Percentiles rank a stretch among this genome's conserved stretches.
Evolutionary conservation across 2,113 vertebrate genomes (phyloP).

Genomic region (Periophthalmodon schlosseri): DNA sequence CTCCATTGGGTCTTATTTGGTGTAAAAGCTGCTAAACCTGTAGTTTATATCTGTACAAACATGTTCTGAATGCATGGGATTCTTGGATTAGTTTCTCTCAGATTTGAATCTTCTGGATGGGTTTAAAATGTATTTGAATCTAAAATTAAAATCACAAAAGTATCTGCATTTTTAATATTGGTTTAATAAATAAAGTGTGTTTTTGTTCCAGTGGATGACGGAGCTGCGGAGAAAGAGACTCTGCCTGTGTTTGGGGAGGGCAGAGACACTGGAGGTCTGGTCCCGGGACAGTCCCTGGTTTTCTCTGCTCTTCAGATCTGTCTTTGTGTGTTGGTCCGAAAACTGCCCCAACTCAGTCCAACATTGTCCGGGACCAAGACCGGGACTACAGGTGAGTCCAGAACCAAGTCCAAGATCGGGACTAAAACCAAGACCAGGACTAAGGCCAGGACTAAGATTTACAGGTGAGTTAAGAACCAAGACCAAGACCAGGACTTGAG

Average conservation of each 20-base stretch:
- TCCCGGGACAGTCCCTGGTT: constrained; percentile 91
- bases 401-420: constrained; percentile 71
- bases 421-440: constrained; percentile 30
- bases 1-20: too few relatives aligned
- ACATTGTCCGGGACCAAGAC: constrained; percentile 80
- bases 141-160: too few relatives aligned
- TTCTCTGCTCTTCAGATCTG: constrained; percentile 89
- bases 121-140: too few relatives aligned
- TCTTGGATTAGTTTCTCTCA: too few relatives aligned
- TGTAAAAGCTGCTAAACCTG: too few relatives aligned
- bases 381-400: constrained; percentile 84
- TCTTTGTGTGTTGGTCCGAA: constrained; percentile 89
- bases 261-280: constrained; percentile 89
- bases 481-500: too few relatives aligned
- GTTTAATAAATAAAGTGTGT: too few relatives aligned
- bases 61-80: too few relatives aligned
- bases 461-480: neutral
- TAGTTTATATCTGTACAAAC: too few relatives aligned
- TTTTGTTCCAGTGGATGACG: constrained; percentile 85
- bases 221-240: constrained; percentile 95
- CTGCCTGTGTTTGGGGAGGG: constrained; percentile 94
- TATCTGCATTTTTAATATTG: too few relatives aligned
- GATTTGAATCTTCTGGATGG: too few relatives aligned
- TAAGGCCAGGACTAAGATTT: too few relatives aligned
- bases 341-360: constrained; percentile 90